Evolutionary conservation across 2,888 invertebrate genomes (phyloP), one percentile per base, ranked within the genome.

Genomic region (Melikaiella ostensackeni): DNA sequence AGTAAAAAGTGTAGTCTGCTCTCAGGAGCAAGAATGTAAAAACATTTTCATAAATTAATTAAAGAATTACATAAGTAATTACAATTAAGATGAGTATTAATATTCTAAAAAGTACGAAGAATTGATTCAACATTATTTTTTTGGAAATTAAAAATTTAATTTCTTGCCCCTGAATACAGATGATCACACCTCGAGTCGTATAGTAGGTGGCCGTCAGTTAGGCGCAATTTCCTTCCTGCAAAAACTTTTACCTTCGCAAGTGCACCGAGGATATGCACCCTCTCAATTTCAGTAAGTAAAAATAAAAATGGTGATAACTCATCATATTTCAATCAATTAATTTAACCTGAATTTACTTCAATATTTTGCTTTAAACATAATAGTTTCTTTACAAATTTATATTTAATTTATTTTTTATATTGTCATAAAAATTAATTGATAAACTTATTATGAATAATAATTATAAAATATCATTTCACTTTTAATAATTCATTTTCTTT

Each of bases 141-240:
- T 2, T 0, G 2, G n/a, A 50, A 50, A 50, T 50, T 6, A n/a
- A 8, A 0, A n/a, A 50, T 8, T 50, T 5, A 6, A 8, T 50
- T 50, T 50, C n/a, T n/a, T 50, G 33, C 70, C 70, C 70, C 70
- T 70, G 30, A 70, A n/a, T 19, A 27, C n/a, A 46, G 70, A 70
- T 8, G 50, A 70, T 7, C 50, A 27, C 9, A 30, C 27, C 1
- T 9, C 50, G 5, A 50, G 30, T 8, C 19, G 19, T 50, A 27
- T n/a, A 70, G 1, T 9, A 11, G 30, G n/a, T 50, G 70, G 70
- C 9, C 50, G 70, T 6, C 70, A 70, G 30, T 33, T 70, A 70
- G 70, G 70, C 33, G 70, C 30, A 4, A 70, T 70, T 30, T 70
- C 70, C 27, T 70, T 70, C 11, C 30, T 70, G 19, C 30, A 70